Percentiles rank a stretch among this genome's conserved stretches.
phyloP scores from a whole-genome alignment of 2,113 vertebrate genomes.

The Tachysurus fulvidraco region DNA sequence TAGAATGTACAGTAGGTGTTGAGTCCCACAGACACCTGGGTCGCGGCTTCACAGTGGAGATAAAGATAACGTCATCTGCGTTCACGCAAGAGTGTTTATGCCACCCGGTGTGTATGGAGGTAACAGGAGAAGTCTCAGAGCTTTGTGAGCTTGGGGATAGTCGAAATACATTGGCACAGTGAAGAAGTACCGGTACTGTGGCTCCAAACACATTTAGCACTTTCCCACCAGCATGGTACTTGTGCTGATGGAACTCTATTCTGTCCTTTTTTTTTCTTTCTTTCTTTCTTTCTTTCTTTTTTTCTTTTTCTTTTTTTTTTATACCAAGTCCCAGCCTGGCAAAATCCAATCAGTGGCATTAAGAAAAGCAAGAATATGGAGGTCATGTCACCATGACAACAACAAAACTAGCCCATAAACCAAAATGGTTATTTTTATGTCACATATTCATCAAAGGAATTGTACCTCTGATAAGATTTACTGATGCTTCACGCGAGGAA shows the following conservation, averaged over 20 bases:
- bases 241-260: conserved; percentile 1
- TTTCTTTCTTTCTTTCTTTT: not conserved
- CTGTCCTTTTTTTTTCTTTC: not conserved
- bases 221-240: not conserved
- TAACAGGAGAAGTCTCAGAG: conserved; percentile 23
- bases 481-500: not conserved
- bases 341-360: not conserved
- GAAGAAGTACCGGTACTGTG: conserved; percentile 43
- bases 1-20: conserved; percentile 6
- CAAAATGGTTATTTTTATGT: not conserved
- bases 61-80: not conserved
- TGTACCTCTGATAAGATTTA: not conserved
- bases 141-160: conserved; percentile 22
- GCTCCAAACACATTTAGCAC: not conserved
- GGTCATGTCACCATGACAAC: not conserved
- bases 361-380: not conserved
- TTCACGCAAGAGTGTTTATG: not conserved
- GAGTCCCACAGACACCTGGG: conserved; percentile 8
- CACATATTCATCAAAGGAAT: not conserved
- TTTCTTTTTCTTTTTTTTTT: not conserved
- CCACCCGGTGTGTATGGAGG: conserved; percentile 1
- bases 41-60: conserved; percentile 38
- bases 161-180: conserved; percentile 64
- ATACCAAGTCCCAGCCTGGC: not conserved
- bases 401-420: not conserved